phyloP scores from a whole-genome alignment of 2,888 invertebrate genomes.

The Encarsia formosa region DNA sequence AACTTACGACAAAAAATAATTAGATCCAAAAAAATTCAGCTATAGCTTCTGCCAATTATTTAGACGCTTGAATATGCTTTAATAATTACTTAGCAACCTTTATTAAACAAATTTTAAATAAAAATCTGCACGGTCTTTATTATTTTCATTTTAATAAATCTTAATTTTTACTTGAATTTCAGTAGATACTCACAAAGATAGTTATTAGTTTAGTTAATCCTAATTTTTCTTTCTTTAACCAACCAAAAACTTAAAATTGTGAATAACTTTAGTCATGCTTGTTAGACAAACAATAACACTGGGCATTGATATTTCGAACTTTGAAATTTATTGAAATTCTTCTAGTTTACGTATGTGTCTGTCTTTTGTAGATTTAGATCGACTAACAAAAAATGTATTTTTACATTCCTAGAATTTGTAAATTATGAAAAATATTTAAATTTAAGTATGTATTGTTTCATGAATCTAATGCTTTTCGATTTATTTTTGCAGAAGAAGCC shows the following conservation, averaged over 20 bases:
- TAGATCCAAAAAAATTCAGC: slow-evolving; percentile 13
- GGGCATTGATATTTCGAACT: no score
- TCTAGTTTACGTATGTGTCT: no score
- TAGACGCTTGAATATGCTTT: slow-evolving; percentile 13
- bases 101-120: neutral
- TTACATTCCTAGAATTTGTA: no score
- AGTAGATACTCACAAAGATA: no score
- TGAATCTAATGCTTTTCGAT: neutral
- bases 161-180: no score
- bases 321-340: no score
- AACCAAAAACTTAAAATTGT: neutral
- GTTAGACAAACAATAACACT: neutral
- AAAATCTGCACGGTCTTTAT: neutral
- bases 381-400: no score
- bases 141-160: no score
- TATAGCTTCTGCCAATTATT: slow-evolving; percentile 2
- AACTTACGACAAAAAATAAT: slow-evolving; percentile 20
- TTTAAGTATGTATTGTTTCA: neutral
- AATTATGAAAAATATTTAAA: no score
- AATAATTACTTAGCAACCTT: slow-evolving; percentile 2
- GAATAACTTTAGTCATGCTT: neutral
- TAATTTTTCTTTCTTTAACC: no score
- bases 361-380: no score
- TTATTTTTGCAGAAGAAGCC: slow-evolving; percentile 78
- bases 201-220: no score